Base-by-base conservation (phyloP, 2,888 invertebrate species). In the Eretmocerus hayati region DNA sequence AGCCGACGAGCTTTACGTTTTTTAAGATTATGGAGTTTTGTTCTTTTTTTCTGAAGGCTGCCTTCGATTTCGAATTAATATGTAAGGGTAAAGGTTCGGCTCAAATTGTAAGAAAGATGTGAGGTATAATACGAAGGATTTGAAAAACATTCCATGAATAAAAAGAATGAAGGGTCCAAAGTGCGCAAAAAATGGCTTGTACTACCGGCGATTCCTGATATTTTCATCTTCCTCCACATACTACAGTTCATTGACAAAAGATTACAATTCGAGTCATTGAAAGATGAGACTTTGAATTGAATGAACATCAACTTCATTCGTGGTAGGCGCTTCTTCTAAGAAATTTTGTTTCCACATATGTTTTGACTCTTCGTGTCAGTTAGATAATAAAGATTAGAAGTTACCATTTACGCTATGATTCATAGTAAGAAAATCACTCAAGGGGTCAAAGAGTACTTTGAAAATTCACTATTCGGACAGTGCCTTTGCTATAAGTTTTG, bases 401-500 rank as follows among this genome's bases (percentile, higher is more conserved):
- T 61, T 63, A 63, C 52, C 54, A 56, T 61, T 62, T 66, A 65
- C 59, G 54, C 62, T 62, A 62, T 60, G 46, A 45, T 42, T 46
- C 43, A 59, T 58, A 61, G 59, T 57, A 60, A 54, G 55, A 59
- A 61, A 59, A 59, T 64, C 62, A 61, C 48, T 60, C 58, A 61
- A 62, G 62, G 62, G 61, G 57, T 59, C 56, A 60, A 21, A 62
- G 58, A 62, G 63, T 64, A 61, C 53, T 57, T 59, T 56, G 50
- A 58, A 59, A 59, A 58, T 60, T 64, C n/a, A 62, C 60, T 62
- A 52, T 51, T 51, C 51, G 42, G 61, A 64, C 62, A 65, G 65
- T 60, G 54, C 46, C 39, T 58, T 50, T 51, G 33, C 46, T 52
- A 44, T 31, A 40, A 38, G 42, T 37, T 33, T 16, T 37, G 45